These are phyloP conservation scores for Scyliorhinus canicula DNA, from an alignment of 2,797 vertebrate species.

Conservation along the genomic window DNA sequence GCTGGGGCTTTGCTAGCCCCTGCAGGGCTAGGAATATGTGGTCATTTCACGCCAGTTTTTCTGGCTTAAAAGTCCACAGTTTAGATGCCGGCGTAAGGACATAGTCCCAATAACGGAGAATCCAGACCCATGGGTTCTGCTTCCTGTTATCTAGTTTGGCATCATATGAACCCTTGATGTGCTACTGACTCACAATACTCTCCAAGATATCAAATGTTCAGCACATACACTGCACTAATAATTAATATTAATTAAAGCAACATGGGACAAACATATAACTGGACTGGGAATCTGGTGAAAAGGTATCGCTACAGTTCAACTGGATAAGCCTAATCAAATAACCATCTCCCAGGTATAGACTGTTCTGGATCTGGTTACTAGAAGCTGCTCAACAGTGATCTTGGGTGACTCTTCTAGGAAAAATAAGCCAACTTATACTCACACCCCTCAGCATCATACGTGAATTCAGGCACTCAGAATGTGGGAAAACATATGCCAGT, in stretches of 20 bases:
- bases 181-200: not conserved
- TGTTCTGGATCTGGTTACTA: not conserved
- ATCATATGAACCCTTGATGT: not conserved
- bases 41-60: no score
- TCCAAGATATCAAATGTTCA: not conserved
- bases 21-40: no score
- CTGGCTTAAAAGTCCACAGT: no score
- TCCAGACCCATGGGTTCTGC: no score
- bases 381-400: not conserved
- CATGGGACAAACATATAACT: not conserved
- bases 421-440: not conserved
- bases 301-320: not conserved
- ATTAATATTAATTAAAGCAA: not conserved
- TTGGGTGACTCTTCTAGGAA: not conserved
- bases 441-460: not conserved
- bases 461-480: not conserved
- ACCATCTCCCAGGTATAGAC: not conserved
- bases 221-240: not conserved
- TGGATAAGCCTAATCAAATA: not conserved
- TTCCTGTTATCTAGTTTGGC: not conserved
- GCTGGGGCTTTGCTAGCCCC: no score
- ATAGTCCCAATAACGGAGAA: no score
- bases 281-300: not conserved
- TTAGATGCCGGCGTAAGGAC: no score
- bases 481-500: not conserved